These are phyloP conservation scores for Phenacoccus solenopsis DNA, from an alignment of 1,140 invertebrate species.

Conservation along the genomic window DNA sequence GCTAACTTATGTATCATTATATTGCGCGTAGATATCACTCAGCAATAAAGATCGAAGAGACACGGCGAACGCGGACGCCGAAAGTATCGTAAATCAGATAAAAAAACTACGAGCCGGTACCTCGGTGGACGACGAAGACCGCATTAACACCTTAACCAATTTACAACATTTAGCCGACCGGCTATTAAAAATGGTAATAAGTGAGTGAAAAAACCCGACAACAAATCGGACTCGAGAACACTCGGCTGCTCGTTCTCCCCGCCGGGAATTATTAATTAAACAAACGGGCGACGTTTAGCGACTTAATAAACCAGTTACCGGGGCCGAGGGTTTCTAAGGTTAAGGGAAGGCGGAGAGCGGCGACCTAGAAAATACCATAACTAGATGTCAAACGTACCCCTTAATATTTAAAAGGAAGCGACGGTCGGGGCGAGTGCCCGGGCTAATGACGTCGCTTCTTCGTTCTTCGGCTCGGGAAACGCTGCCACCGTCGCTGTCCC, in stretches of 20 bases:
- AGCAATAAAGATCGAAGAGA: neutral
- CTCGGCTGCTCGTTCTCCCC: no score
- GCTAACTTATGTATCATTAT: no score
- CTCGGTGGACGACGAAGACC: neutral
- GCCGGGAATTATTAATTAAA: no score
- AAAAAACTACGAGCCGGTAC: constrained; percentile 2
- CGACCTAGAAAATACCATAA: neutral
- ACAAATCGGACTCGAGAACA: no score
- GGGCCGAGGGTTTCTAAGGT: no score
- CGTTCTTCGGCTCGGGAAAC: no score
- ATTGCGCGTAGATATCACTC: neutral
- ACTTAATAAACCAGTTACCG: no score
- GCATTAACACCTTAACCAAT: neutral
- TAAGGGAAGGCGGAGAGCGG: neutral
- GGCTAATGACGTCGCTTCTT: no score
- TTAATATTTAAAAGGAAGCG: no score
- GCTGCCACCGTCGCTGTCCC: no score
- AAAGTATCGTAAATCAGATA: constrained; percentile 11
- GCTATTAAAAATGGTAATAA: neutral
- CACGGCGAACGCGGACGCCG: constrained; percentile 3
- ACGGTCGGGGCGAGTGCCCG: no score
- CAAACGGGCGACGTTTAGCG: no score
- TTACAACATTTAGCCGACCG: neutral
- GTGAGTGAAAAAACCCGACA: neutral
- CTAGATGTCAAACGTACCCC: neutral